Evolutionary conservation across 2,113 vertebrate species (phyloP).

Genomic region (Arizona elegans): DNA sequence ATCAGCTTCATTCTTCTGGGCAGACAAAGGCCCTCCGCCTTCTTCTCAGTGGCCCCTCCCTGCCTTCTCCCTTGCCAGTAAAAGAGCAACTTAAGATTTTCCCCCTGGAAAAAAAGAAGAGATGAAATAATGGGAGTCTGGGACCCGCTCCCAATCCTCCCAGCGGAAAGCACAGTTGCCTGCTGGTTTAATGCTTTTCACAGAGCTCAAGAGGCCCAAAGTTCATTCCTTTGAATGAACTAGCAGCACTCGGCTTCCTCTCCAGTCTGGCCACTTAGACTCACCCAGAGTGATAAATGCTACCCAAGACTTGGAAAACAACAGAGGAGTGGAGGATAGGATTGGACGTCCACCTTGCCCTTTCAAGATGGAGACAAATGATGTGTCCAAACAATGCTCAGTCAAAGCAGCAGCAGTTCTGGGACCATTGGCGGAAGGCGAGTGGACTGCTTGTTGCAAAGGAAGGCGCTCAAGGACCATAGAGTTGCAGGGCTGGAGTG

Average conservation of each 20-base stretch:
- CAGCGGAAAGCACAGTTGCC: conserved; percentile 9
- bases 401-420: not conserved
- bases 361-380: not conserved
- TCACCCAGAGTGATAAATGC: not conserved
- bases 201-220: conserved; percentile 26
- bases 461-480: not conserved
- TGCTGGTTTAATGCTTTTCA: not conserved
- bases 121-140: not conserved
- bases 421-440: not conserved
- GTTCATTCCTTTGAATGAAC: not conserved
- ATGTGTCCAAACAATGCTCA: no score
- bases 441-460: not conserved
- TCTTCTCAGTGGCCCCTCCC: not conserved
- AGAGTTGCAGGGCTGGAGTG: not conserved
- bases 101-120: not conserved
- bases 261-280: not conserved
- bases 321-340: not conserved
- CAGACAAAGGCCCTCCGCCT: not conserved
- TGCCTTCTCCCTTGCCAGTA: not conserved
- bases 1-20: not conserved
- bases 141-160: conserved; percentile 20
- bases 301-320: not conserved
- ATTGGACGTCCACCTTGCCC: not conserved
- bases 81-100: conserved; percentile 1
- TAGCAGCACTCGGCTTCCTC: not conserved